These are phyloP conservation scores for Autographa pulchrina DNA, from an alignment of 2,888 invertebrate species.

Conservation along the genomic window DNA sequence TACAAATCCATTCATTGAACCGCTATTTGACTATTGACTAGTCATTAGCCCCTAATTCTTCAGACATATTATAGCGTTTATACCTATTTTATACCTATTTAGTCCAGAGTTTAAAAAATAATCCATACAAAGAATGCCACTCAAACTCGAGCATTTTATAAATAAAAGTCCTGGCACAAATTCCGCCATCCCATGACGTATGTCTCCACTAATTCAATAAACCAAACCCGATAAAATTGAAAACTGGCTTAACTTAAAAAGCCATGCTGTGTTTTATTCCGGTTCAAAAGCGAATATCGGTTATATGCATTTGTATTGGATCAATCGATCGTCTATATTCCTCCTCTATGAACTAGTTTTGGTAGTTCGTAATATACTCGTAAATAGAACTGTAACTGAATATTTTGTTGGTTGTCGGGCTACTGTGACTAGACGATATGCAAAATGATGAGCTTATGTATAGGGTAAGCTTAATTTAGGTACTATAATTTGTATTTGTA, in stretches of 20 bases:
- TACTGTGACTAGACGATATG: neutral
- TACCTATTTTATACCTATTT: too few relatives aligned
- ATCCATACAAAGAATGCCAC: too few relatives aligned
- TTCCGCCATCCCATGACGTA: neutral
- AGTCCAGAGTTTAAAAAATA: too few relatives aligned
- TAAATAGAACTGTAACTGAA: conserved; percentile 26
- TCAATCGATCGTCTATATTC: neutral
- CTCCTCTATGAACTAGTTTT: conserved; percentile 13
- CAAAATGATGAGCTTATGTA: neutral
- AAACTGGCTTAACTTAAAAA: conserved; percentile 8
- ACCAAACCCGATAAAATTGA: neutral
- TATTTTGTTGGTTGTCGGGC: conserved; percentile 11
- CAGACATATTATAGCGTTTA: too few relatives aligned
- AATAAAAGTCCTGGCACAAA: neutral
- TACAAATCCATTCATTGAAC: too few relatives aligned
- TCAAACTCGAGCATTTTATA: neutral
- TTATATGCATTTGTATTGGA: conserved; percentile 20
- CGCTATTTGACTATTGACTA: too few relatives aligned
- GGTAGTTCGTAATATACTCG: conserved; percentile 11
- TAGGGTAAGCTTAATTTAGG: neutral
- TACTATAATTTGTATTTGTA: too few relatives aligned
- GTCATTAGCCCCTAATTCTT: too few relatives aligned
- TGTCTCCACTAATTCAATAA: neutral
- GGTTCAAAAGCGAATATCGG: neutral
- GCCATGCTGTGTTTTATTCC: neutral